Evolutionary conservation across 64 coral and sea anemone species (phyloP).

Genomic region (Dendronephthya gigantea): DNA sequence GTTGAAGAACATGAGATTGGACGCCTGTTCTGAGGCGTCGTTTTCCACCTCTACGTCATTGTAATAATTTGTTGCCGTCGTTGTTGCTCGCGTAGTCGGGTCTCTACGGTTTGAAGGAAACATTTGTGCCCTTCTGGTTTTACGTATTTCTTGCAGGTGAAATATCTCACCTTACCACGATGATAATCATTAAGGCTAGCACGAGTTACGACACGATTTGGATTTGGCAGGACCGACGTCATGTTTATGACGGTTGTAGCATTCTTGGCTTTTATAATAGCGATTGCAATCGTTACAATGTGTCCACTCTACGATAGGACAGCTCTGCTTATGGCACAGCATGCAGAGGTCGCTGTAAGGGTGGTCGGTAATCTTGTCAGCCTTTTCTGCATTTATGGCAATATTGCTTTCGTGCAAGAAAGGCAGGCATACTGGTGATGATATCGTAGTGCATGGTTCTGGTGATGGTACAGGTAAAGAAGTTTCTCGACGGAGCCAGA

Average conservation of each 20-base stretch:
- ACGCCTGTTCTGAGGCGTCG: background rate
- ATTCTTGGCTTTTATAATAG: background rate
- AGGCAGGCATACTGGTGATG: background rate
- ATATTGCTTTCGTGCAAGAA: background rate
- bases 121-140: background rate
- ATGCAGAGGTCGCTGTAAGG: background rate
- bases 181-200: background rate
- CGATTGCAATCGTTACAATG: background rate
- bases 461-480: background rate
- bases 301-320: background rate
- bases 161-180: background rate
- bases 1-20: background rate
- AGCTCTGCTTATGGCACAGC: background rate
- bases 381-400: background rate
- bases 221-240: background rate
- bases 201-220: too few species aligned
- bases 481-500: background rate
- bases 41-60: background rate
- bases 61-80: background rate
- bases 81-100: background rate
- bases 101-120: background rate
- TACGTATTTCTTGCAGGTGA: background rate
- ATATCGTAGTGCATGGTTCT: background rate
- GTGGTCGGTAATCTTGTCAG: background rate
- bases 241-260: background rate